Percentiles rank a stretch among this genome's conserved stretches.
phyloP scores from a whole-genome alignment of 1,140 invertebrate genomes.

The Habropoda laboriosa region DNA sequence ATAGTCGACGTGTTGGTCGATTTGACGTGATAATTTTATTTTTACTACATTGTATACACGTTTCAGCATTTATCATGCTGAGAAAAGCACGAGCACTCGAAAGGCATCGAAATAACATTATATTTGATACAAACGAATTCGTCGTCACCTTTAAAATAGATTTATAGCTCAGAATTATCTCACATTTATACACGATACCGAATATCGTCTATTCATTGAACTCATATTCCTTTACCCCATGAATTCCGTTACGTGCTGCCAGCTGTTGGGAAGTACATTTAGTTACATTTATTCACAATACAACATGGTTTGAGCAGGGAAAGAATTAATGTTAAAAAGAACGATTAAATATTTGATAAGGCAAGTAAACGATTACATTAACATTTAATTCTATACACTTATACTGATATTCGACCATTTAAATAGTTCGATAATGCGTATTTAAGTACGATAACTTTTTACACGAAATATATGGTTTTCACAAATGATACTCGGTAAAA shows the following conservation, averaged over 20 bases:
- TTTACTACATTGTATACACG: background rate
- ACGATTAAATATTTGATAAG: background rate
- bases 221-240: background rate
- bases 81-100: background rate
- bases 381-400: background rate
- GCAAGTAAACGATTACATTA: background rate
- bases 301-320: slow-evolving; percentile 6
- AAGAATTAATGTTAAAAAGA: background rate
- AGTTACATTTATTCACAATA: slow-evolving; percentile 16
- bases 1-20: background rate
- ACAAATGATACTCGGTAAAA: background rate
- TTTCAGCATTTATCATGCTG: background rate
- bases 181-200: background rate
- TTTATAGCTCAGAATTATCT: background rate
- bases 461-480: background rate
- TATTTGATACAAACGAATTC: background rate
- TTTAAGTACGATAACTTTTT: background rate
- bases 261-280: slow-evolving; percentile 31
- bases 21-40: slow-evolving; percentile 1
- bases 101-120: slow-evolving; percentile 45
- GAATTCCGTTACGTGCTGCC: slow-evolving; percentile 42
- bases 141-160: background rate
- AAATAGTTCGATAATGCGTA: background rate
- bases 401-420: background rate
- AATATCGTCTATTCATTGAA: background rate